phyloP scores from a whole-genome alignment of 1,140 invertebrate species.

The Fopius arisanus region DNA sequence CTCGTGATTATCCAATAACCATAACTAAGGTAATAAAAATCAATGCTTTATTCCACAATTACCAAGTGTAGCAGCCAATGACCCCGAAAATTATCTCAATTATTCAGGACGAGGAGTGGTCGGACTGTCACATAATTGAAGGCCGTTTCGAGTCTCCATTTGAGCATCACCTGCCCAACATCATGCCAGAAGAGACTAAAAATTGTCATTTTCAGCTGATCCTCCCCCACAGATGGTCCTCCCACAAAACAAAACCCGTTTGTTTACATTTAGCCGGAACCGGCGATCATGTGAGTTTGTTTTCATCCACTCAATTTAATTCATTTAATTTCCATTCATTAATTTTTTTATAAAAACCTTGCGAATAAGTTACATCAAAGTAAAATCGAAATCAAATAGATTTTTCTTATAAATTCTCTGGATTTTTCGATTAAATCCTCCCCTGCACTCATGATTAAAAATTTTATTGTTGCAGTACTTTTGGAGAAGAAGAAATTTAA shows the following conservation, averaged over 20 bases:
- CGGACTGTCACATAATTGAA: constrained; percentile 81
- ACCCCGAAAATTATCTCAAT: constrained; percentile 19
- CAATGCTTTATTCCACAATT: constrained; percentile 12
- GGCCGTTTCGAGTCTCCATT: constrained; percentile 91
- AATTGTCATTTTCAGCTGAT: constrained; percentile 86
- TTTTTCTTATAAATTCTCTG: too few species aligned
- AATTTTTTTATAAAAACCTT: too few species aligned
- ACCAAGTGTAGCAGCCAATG: background rate
- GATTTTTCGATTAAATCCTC: too few species aligned
- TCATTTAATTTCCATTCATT: constrained; percentile 1
- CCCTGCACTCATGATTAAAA: background rate
- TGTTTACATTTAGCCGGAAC: constrained; percentile 96
- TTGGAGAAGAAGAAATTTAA: constrained; percentile 87
- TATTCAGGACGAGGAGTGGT: constrained; percentile 77
- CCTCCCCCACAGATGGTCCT: constrained; percentile 82
- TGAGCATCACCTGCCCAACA: constrained; percentile 80
- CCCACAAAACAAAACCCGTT: constrained; percentile 78
- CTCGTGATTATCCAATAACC: constrained; percentile 83
- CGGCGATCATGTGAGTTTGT: constrained; percentile 90
- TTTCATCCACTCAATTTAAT: background rate
- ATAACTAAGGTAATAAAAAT: constrained; percentile 86
- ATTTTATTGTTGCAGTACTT: constrained; percentile 81
- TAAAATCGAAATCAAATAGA: too few species aligned
- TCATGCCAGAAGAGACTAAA: constrained; percentile 85
- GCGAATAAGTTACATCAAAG: background rate